Evolutionary conservation across 2,888 invertebrate species (phyloP).

Genomic region (Trisateles emortualis): DNA sequence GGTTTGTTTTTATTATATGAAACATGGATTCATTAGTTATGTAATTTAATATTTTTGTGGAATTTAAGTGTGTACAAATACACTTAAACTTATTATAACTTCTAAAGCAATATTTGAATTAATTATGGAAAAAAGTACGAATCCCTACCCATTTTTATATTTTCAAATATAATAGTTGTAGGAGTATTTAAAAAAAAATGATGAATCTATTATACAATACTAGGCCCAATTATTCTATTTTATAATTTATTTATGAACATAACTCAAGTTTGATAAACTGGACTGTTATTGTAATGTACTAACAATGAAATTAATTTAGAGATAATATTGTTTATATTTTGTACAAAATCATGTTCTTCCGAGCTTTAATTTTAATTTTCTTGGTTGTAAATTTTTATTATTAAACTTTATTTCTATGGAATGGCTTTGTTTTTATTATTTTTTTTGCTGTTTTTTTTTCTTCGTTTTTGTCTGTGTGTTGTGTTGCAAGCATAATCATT

Average conservation of each 20-base stretch:
- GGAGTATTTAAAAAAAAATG: too few relatives aligned
- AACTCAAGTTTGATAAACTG: slow-evolving; percentile 52
- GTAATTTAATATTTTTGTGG: too few relatives aligned
- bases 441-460: slow-evolving; percentile 67
- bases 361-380: slow-evolving; percentile 84
- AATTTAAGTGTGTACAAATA: too few relatives aligned
- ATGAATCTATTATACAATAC: too few relatives aligned
- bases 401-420: slow-evolving; percentile 80
- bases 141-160: too few relatives aligned
- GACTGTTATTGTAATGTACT: slow-evolving; percentile 60
- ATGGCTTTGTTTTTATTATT: slow-evolving; percentile 82
- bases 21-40: too few relatives aligned
- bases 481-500: slow-evolving; percentile 65
- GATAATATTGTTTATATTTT: slow-evolving; percentile 58
- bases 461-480: slow-evolving; percentile 69
- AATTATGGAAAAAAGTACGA: too few relatives aligned
- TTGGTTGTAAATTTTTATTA: slow-evolving; percentile 84
- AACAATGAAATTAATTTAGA: slow-evolving; percentile 50
- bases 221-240: slow-evolving; percentile 23
- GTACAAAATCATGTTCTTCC: slow-evolving; percentile 84
- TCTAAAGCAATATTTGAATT: too few relatives aligned
- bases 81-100: too few relatives aligned
- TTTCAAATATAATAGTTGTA: too few relatives aligned
- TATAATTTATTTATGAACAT: slow-evolving; percentile 46
- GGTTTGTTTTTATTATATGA: too few relatives aligned